Evolutionary conservation across 2,113 vertebrate genomes (phyloP).

Genomic region (Neogobius melanostomus): DNA sequence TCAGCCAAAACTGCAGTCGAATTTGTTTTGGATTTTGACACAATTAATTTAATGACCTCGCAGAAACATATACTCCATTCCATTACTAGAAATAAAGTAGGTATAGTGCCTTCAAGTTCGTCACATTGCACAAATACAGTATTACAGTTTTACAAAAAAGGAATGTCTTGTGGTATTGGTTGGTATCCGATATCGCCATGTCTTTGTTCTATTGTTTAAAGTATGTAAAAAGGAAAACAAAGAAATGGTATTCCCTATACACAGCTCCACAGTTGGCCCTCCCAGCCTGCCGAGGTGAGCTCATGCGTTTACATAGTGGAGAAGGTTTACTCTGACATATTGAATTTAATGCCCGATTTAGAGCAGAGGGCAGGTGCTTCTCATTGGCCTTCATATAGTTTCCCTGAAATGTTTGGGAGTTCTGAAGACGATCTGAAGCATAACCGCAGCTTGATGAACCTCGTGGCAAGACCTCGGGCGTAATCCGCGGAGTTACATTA

Average conservation of each 20-base stretch:
- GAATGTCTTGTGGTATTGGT: no score
- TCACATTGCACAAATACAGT: no score
- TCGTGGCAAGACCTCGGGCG: neutral
- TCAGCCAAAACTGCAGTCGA: no score
- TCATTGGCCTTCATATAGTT: neutral
- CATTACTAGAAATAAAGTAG: no score
- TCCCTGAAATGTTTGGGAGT: neutral
- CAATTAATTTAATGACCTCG: no score
- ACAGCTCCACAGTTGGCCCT: neutral
- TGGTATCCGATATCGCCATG: no score
- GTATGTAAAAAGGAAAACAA: neutral
- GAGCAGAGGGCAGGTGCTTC: constrained; percentile 7
- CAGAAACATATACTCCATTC: no score
- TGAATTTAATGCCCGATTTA: constrained; percentile 18
- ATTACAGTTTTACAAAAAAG: no score
- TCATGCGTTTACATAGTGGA: constrained; percentile 30
- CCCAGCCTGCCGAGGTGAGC: constrained; percentile 11
- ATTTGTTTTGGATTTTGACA: no score
- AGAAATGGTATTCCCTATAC: neutral
- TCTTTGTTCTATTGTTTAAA: neutral
- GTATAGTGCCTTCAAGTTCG: no score
- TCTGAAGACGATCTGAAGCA: neutral
- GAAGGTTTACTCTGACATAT: constrained; percentile 23
- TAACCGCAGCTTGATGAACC: constrained; percentile 6
- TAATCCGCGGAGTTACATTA: neutral